Evolutionary conservation across 2,113 vertebrate species (phyloP), one percentile per base, ranked within the genome.

Genomic region (Melanostigma gelatinosum): DNA sequence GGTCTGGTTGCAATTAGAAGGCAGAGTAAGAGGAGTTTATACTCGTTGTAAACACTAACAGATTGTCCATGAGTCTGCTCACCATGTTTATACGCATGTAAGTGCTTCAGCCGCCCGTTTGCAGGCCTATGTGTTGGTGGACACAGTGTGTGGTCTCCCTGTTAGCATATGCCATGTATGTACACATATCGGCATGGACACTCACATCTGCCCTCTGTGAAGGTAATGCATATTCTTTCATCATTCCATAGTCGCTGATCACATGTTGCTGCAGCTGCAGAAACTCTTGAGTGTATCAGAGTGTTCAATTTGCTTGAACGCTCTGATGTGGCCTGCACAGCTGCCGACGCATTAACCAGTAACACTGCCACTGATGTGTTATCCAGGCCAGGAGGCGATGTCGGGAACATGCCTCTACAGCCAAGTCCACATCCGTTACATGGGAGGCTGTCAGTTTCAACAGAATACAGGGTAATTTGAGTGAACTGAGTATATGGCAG

Each of bases 1-100:
- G 44, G 70, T 86, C 85, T 93, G 91, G 61, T 92, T 90, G 55
- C 79, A 90, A 92, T 94, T 93, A 90, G 74, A 60, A 73, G 75
- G 57, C 69, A 0, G 5, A 83, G 71, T 67, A 12, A 84, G 75
- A 83, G 79, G 34, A 90, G 91, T 94, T 93, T 93, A 93, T 57
- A 74, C 54, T 63, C 0, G 12, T 62, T 60, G 66, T 89, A 92
- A 93, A 93, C 92, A 91, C 72, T 77, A 9, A 78, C 75, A 86
- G 74, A 57, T 32, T 50, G 61, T 82, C 82, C 75, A 71, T 74
- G 72, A 75, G 63, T 72, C 85, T 87, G 58, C 32, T 76, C 65
- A 36, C 62, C n/a, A 57, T 91, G 91, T 92, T 94, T 92, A 88
- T 69, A 78, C 24, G 70, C 75, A 42, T 87, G 36, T 80, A 75